phyloP scores from a whole-genome alignment of 23 tunicate genomes.

The Trididemnum nubilum region DNA sequence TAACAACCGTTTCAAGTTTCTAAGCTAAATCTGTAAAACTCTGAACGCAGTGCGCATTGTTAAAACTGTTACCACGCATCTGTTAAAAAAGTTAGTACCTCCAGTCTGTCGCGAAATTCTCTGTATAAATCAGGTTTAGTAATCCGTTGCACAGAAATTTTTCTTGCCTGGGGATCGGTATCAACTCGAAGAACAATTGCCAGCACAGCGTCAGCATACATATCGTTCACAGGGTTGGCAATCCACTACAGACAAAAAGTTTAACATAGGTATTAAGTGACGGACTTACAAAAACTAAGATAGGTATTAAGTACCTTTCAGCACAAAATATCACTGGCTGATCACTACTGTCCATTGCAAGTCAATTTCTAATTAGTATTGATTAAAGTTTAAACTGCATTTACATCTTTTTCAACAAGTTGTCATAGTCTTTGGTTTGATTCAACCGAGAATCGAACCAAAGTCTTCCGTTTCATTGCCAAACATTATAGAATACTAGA shows the following conservation, averaged over 20 bases:
- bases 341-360: neutral
- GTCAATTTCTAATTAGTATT: neutral
- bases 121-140: conserved; percentile 79
- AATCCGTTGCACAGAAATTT: conserved; percentile 76
- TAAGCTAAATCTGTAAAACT: too few species aligned
- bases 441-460: too few species aligned
- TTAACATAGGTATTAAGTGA: too few species aligned
- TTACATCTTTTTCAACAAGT: too few species aligned
- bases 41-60: too few species aligned
- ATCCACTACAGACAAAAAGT: conserved; percentile 73
- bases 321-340: neutral
- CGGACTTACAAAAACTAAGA: neutral
- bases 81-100: too few species aligned
- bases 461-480: too few species aligned
- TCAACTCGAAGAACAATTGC: conserved; percentile 89
- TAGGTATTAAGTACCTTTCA: neutral
- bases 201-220: conserved; percentile 96
- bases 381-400: too few species aligned
- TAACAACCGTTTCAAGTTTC: too few species aligned
- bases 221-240: conserved; percentile 87
- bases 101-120: conserved; percentile 73
- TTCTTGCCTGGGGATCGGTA: conserved; percentile 94
- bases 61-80: too few species aligned
- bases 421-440: too few species aligned
- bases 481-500: too few species aligned